Evolutionary conservation across 2,113 vertebrate genomes (phyloP).

Genomic region (Proteles cristata): DNA sequence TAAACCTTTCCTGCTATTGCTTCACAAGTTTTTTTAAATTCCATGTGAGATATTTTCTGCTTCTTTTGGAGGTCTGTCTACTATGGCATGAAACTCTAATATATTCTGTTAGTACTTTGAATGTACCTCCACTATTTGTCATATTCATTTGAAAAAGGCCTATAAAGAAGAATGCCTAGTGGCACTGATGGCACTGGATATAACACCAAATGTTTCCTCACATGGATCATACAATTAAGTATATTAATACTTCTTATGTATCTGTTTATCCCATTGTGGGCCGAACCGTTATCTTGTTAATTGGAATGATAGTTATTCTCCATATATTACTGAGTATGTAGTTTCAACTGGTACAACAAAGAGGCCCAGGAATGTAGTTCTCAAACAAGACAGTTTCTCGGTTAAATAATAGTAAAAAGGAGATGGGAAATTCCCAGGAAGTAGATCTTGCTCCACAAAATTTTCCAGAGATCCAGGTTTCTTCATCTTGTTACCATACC

Average conservation of each 20-base stretch:
- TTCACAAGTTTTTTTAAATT: neutral
- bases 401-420: neutral
- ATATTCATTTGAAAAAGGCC: neutral
- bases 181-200: neutral
- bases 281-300: neutral
- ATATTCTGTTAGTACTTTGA: neutral
- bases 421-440: neutral
- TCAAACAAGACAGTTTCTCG: neutral
- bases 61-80: neutral
- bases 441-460: neutral
- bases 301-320: neutral
- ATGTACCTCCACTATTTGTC: neutral
- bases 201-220: neutral
- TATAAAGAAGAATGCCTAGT: neutral
- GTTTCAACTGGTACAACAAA: neutral
- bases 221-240: neutral
- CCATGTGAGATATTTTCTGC: neutral
- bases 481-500: neutral
- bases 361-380: neutral
- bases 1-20: neutral
- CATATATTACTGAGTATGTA: neutral
- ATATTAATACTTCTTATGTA: neutral
- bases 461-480: neutral
- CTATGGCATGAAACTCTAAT: neutral
- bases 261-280: neutral